These are phyloP conservation scores for Aelia acuminata DNA, from an alignment of 2,888 invertebrate species.

Conservation along the genomic window DNA sequence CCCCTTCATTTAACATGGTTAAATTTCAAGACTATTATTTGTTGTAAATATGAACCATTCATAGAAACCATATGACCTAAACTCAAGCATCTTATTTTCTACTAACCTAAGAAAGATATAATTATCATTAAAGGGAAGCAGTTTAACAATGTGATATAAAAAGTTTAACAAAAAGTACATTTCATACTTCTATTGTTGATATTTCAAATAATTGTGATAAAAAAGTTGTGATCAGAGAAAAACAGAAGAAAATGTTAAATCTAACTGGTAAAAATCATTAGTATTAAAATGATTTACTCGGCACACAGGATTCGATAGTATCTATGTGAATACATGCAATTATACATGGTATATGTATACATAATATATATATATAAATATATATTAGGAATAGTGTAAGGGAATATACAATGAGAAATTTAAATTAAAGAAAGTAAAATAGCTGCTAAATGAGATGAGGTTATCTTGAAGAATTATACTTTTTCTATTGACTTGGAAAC, in stretches of 20 bases:
- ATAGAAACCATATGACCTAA: neutral
- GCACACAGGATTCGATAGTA: no score
- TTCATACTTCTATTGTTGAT: no score
- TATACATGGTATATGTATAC: neutral
- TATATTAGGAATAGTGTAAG: neutral
- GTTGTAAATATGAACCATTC: neutral
- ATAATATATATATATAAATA: neutral
- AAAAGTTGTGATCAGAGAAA: neutral
- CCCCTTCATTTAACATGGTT: neutral
- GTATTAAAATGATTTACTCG: neutral
- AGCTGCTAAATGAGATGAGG: neutral
- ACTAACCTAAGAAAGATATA: neutral
- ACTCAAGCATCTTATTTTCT: neutral
- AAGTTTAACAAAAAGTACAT: neutral
- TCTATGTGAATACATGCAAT: neutral
- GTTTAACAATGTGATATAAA: no score
- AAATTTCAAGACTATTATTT: neutral
- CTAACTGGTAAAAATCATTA: neutral
- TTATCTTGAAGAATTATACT: neutral
- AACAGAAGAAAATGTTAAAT: neutral
- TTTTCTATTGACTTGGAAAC: neutral
- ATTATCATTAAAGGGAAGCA: neutral
- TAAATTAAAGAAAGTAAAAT: neutral
- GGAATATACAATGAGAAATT: neutral
- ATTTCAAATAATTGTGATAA: no score